These are phyloP conservation scores for Choristoneura rosaceana DNA, from an alignment of 2,888 invertebrate genomes.

Conservation along the genomic window DNA sequence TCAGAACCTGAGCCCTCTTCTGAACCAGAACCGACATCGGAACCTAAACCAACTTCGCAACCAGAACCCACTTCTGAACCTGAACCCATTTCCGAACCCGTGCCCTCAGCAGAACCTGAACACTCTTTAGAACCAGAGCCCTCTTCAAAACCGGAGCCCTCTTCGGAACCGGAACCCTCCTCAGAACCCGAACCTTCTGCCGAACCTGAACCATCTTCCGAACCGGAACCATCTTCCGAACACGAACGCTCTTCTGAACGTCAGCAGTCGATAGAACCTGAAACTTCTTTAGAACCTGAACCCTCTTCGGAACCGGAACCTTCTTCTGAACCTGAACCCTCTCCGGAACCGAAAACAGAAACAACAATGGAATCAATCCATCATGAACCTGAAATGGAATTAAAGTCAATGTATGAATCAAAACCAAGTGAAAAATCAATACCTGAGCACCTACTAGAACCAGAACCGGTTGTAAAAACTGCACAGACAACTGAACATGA, in stretches of 20 bases:
- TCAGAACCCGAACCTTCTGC: conserved; percentile 34
- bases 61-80: conserved; percentile 48
- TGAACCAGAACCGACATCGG: conserved; percentile 50
- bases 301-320: conserved; percentile 52
- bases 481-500: conserved; percentile 68
- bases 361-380: conserved; percentile 63
- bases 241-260: conserved; percentile 48
- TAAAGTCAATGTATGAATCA: conserved; percentile 2
- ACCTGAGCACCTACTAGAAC: conserved; percentile 58
- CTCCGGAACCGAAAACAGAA: conserved; percentile 57
- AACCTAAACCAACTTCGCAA: conserved; percentile 44
- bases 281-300: conserved; percentile 44
- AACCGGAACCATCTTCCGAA: conserved; percentile 50
- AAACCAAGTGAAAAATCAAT: conserved; percentile 43
- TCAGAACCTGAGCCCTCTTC: conserved; percentile 51
- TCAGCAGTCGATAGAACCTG: conserved; percentile 21
- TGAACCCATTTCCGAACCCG: conserved; percentile 53
- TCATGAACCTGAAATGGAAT: conserved; percentile 28
- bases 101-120: conserved; percentile 50
- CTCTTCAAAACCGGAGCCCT: conserved; percentile 45
- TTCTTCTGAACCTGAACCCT: conserved; percentile 67
- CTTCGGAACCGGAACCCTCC: conserved; percentile 45
- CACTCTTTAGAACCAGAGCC: conserved; percentile 51
- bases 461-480: conserved; percentile 48
- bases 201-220: conserved; percentile 45